Conservation (phyloP, 2,888 invertebrate genomes). For the Drosophila quasianomalipes region DNA sequence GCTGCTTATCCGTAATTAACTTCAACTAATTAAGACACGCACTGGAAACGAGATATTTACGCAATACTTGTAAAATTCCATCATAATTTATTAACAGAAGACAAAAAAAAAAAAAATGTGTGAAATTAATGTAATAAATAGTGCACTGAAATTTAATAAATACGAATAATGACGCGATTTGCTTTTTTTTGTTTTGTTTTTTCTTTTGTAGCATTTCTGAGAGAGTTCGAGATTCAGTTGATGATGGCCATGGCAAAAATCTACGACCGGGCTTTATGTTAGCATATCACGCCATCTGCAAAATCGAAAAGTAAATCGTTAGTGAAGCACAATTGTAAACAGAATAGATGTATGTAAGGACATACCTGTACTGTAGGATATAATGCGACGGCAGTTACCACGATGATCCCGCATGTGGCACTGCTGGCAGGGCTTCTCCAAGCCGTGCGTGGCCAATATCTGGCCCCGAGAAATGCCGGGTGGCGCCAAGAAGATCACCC, state of each 20-base stretch:
- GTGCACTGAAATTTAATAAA: conserved; percentile 36
- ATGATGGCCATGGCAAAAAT: conserved; percentile 15
- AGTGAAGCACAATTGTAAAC: neutral
- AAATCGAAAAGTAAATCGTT: conserved; percentile 20
- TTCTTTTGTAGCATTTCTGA: conserved; percentile 27
- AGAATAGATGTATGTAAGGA: neutral
- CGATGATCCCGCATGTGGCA: conserved; percentile 84
- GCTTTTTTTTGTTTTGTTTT: neutral
- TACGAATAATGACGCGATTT: conserved; percentile 24
- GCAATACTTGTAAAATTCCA: conserved; percentile 1
- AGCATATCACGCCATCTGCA: conserved; percentile 73
- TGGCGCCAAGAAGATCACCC: conserved; percentile 80
- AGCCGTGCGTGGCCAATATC: conserved; percentile 69
- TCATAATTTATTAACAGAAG: conserved; percentile 10
- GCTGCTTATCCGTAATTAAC: neutral
- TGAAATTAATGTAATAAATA: conserved; percentile 49
- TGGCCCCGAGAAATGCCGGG: conserved; percentile 72
- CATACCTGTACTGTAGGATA: conserved; percentile 77
- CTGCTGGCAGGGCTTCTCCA: conserved; percentile 77
- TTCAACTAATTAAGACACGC: neutral
- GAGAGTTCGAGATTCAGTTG: conserved; percentile 58
- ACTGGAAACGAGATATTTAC: conserved; percentile 2
- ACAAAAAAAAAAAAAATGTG: neutral
- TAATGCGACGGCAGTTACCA: conserved; percentile 80
- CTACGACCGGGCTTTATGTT: conserved; percentile 18